A percentile compares a stretch with the other conserved stretches of the same genome.
Evolutionary conservation across 2,888 invertebrate genomes (phyloP).

Genomic region (Perithous albicinctus): DNA sequence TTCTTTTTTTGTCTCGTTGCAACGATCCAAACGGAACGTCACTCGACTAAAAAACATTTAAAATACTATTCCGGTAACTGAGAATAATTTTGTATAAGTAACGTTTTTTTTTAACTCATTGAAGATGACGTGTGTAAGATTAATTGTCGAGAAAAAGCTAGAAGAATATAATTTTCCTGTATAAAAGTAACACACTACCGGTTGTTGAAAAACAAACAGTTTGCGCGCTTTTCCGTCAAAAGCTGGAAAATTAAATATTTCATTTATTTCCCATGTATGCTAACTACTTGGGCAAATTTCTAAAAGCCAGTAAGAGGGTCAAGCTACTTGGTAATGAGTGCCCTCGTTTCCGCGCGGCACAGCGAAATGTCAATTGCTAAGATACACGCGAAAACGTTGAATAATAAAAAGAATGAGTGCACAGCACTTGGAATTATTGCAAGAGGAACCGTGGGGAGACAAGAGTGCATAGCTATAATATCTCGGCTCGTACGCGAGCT

Average conservation of each 20-base stretch:
- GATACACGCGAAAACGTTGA: slow-evolving; percentile 29
- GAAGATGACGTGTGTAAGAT: not conserved
- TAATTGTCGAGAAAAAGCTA: not conserved
- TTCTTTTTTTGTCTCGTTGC: not conserved
- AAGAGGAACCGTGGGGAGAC: slow-evolving; percentile 24
- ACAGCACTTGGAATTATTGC: slow-evolving; percentile 67
- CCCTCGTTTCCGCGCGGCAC: slow-evolving; percentile 19
- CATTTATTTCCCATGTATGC: not conserved
- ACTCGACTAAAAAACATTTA: not conserved
- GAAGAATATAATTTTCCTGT: not conserved
- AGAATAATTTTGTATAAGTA: not conserved
- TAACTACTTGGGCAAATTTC: not conserved
- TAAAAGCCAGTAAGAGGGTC: slow-evolving; percentile 13
- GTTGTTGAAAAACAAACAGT: not conserved
- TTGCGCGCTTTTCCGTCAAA: not conserved
- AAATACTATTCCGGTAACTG: not conserved
- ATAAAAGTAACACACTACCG: not conserved
- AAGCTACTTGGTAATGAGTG: slow-evolving; percentile 43
- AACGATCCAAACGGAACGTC: not conserved
- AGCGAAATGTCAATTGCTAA: slow-evolving; percentile 35
- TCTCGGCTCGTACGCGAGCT: slow-evolving; percentile 41
- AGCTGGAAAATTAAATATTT: not conserved
- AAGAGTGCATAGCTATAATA: slow-evolving; percentile 25
- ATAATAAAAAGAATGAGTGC: slow-evolving; percentile 44
- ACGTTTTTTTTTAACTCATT: not conserved